phyloP scores from a whole-genome alignment of 2,888 invertebrate genomes.

The Trissoscelio sp. region DNA sequence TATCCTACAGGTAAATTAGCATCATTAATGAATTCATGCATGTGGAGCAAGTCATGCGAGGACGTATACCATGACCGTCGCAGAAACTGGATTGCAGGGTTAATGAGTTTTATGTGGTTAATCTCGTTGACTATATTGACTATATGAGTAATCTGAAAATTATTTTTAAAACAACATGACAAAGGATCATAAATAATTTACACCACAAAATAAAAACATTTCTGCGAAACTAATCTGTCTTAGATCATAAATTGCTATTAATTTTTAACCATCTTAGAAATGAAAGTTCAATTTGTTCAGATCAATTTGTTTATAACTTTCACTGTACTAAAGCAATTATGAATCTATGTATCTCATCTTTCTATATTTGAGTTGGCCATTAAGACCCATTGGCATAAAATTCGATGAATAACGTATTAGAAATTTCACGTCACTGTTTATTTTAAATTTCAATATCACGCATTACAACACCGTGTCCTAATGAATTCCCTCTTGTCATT shows the following conservation, averaged over 20 bases:
- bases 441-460: conserved; percentile 47
- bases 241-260: too few relatives aligned
- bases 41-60: conserved; percentile 68
- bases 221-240: too few relatives aligned
- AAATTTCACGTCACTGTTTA: conserved; percentile 32
- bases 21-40: conserved; percentile 64
- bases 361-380: not conserved
- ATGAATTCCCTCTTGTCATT: conserved; percentile 33
- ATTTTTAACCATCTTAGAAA: not conserved
- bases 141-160: conserved; percentile 46
- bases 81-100: conserved; percentile 68
- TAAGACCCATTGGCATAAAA: conserved; percentile 6
- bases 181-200: conserved; percentile 18
- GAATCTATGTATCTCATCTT: not conserved
- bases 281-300: not conserved
- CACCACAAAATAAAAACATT: too few relatives aligned
- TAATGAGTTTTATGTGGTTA: conserved; percentile 64
- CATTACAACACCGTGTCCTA: conserved; percentile 44
- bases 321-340: conserved; percentile 6
- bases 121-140: conserved; percentile 55
- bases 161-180: conserved; percentile 23
- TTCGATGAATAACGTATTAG: conserved; percentile 28
- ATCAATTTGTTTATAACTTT: conserved; percentile 34
- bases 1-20: conserved; percentile 46
- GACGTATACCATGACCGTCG: conserved; percentile 66